A percentile compares a stretch with the other conserved stretches of the same genome.
phyloP scores from a whole-genome alignment of 2,113 vertebrate species.

The Cricetomys ansorgei region DNA sequence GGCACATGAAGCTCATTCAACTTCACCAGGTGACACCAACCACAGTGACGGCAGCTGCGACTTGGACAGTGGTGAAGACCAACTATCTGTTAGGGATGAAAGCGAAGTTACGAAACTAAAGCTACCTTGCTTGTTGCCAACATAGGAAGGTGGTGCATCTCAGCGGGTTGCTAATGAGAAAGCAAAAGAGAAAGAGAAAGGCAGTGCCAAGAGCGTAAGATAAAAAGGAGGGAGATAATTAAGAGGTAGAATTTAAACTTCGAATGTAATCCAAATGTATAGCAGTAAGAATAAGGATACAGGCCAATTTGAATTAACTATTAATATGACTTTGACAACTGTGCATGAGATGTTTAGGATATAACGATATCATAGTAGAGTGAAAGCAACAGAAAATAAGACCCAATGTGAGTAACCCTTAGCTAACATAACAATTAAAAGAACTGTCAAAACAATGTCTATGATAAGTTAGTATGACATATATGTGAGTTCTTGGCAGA shows the following conservation, averaged over 20 bases:
- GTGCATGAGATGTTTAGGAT: neutral
- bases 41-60: conserved; percentile 57
- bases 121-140: neutral
- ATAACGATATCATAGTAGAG: neutral
- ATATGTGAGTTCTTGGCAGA: neutral
- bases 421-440: neutral
- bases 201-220: conserved; percentile 36
- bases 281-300: conserved; percentile 20
- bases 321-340: conserved; percentile 53
- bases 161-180: conserved; percentile 69
- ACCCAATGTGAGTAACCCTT: neutral
- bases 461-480: conserved; percentile 16
- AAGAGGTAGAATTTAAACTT: conserved; percentile 44
- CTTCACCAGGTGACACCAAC: conserved; percentile 15
- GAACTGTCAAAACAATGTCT: conserved; percentile 44
- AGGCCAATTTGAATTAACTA: conserved; percentile 13
- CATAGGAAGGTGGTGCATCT: conserved; percentile 20
- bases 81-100: neutral
- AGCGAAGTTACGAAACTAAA: neutral
- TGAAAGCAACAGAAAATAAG: neutral
- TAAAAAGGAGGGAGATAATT: conserved; percentile 51
- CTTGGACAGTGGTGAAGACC: conserved; percentile 10
- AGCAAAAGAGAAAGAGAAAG: conserved; percentile 57
- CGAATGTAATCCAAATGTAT: conserved; percentile 39
- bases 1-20: neutral